Conservation (phyloP, 2,797 vertebrate genomes). For the Todus mexicanus region DNA sequence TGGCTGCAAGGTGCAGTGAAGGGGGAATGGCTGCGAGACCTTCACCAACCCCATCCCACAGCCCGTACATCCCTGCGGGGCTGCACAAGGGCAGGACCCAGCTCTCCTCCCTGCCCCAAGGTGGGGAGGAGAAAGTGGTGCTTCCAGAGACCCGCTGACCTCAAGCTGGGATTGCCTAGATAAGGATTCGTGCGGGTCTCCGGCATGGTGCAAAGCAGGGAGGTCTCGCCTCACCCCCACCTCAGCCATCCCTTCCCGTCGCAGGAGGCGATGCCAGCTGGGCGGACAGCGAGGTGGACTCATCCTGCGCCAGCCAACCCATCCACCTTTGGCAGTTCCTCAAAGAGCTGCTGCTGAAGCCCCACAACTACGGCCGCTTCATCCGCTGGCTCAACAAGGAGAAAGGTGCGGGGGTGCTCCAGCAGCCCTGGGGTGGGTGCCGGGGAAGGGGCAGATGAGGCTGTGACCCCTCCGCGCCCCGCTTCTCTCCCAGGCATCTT, state of each 20-base stretch:
- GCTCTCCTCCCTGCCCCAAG: background rate
- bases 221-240: background rate
- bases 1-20: accelerated
- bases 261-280: slow-evolving; percentile 80
- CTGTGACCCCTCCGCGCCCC: accelerated
- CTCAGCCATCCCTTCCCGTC: background rate
- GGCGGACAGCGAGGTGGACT: slow-evolving; percentile 87
- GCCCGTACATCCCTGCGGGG: accelerated
- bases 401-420: slow-evolving; percentile 79
- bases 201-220: accelerated
- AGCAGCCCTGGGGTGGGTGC: accelerated
- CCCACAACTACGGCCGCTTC: slow-evolving; percentile 93
- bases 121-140: accelerated
- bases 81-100: accelerated
- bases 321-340: slow-evolving; percentile 99
- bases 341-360: slow-evolving; percentile 93
- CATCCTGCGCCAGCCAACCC: slow-evolving; percentile 91
- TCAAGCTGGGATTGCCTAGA: accelerated
- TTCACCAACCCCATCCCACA: accelerated
- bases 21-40: accelerated
- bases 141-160: background rate
- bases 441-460: background rate
- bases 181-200: accelerated
- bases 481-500: slow-evolving; percentile 85
- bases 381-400: slow-evolving; percentile 99